These are phyloP conservation scores for Camponotus fellah DNA, from an alignment of 2,888 invertebrate species.

Conservation along the genomic window DNA sequence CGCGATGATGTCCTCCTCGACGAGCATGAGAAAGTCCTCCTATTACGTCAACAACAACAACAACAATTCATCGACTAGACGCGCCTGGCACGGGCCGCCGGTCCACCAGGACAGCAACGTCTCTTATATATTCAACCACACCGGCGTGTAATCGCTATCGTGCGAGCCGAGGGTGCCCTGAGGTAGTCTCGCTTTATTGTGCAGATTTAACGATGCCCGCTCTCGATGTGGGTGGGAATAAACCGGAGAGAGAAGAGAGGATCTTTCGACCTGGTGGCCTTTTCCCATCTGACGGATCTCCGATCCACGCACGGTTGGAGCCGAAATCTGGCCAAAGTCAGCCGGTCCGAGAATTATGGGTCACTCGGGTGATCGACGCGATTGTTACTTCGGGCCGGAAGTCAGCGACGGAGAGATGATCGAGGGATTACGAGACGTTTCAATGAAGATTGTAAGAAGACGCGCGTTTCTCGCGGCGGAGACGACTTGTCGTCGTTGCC, in stretches of 20 bases:
- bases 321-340: slow-evolving; percentile 64
- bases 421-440: not conserved
- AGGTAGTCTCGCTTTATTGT: slow-evolving; percentile 20
- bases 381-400: slow-evolving; percentile 79
- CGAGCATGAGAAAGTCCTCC: slow-evolving; percentile 94
- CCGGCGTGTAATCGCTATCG: slow-evolving; percentile 88
- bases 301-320: slow-evolving; percentile 24
- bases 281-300: slow-evolving; percentile 9
- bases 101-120: slow-evolving; percentile 88
- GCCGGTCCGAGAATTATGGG: slow-evolving; percentile 76
- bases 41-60: slow-evolving; percentile 90
- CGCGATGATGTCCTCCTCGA: slow-evolving; percentile 94
- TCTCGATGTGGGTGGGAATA: not conserved
- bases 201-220: slow-evolving; percentile 51
- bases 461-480: not conserved
- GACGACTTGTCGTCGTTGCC: not conserved
- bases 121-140: slow-evolving; percentile 90
- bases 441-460: not conserved
- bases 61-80: slow-evolving; percentile 87
- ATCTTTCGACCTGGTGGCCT: not conserved
- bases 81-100: slow-evolving; percentile 84
- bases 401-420: slow-evolving; percentile 34
- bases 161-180: not conserved
- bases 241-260: slow-evolving; percentile 8
- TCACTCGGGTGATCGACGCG: slow-evolving; percentile 68